These are phyloP conservation scores for human (Homo sapiens) DNA, from an alignment of 2,113 vertebrate genomes.

Conservation along the genomic window DNA sequence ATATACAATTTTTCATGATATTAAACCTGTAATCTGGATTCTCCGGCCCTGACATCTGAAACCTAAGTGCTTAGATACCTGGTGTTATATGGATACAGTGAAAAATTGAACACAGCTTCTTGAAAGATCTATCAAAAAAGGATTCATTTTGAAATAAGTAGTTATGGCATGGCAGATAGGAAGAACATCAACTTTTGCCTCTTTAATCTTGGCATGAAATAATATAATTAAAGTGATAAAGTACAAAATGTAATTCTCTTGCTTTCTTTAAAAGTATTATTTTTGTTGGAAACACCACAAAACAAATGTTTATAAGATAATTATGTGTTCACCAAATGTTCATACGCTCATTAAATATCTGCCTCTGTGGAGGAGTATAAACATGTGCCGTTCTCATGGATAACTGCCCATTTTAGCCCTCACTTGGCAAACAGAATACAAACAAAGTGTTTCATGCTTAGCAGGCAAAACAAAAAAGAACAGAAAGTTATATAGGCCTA, in stretches of 20 bases:
- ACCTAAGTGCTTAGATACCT: slow-evolving; percentile 51
- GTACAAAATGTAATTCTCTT: neutral
- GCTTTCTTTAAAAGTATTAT: slow-evolving; percentile 11
- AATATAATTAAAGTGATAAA: slow-evolving; percentile 46
- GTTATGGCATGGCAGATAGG: slow-evolving; percentile 11
- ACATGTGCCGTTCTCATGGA: slow-evolving; percentile 17
- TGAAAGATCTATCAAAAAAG: slow-evolving; percentile 67
- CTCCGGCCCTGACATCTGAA: slow-evolving; percentile 37
- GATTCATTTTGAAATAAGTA: slow-evolving; percentile 59
- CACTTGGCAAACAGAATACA: slow-evolving; percentile 30
- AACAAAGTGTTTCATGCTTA: neutral
- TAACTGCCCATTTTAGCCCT: slow-evolving; percentile 42
- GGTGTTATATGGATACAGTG: slow-evolving; percentile 31
- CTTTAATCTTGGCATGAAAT: slow-evolving; percentile 56
- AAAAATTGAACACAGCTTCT: slow-evolving; percentile 52
- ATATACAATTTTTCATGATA: slow-evolving; percentile 48
- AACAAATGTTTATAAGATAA: slow-evolving; percentile 56
- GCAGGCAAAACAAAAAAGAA: neutral
- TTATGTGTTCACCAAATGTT: slow-evolving; percentile 42
- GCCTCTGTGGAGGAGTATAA: slow-evolving; percentile 24
- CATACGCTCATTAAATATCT: slow-evolving; percentile 49
- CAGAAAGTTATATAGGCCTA: neutral
- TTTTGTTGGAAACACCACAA: slow-evolving; percentile 46
- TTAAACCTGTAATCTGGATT: slow-evolving; percentile 45
- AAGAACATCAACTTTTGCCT: slow-evolving; percentile 45